phyloP scores from a whole-genome alignment of 2,888 invertebrate species.

The Drosophila kambysellisi region DNA sequence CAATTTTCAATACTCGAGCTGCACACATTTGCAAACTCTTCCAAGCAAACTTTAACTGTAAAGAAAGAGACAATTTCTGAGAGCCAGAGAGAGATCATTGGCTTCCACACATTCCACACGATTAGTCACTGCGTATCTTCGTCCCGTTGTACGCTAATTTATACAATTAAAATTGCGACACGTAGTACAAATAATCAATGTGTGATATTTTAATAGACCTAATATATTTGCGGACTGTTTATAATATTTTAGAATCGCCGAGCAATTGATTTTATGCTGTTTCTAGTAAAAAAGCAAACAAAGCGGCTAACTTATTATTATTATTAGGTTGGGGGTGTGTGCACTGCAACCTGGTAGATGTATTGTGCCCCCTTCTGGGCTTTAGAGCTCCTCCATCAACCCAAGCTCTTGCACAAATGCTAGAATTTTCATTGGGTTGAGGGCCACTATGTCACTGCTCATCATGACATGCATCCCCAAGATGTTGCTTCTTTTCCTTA shows the following conservation, averaged over 20 bases:
- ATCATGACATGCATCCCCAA: too few relatives aligned
- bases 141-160: background rate
- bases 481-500: too few relatives aligned
- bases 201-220: background rate
- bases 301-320: too few relatives aligned
- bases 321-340: too few relatives aligned
- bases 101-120: background rate
- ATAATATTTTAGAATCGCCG: background rate
- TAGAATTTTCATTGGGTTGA: too few relatives aligned
- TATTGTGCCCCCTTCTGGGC: too few relatives aligned
- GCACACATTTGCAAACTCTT: background rate
- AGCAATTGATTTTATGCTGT: background rate
- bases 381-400: too few relatives aligned
- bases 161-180: background rate
- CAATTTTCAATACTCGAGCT: background rate
- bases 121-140: background rate
- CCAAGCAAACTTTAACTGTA: background rate
- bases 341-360: too few relatives aligned
- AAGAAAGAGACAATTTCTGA: background rate
- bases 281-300: background rate
- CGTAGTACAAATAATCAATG: background rate
- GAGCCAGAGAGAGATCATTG: background rate
- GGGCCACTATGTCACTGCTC: too few relatives aligned
- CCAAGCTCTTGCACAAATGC: too few relatives aligned
- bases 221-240: background rate